A percentile compares a stretch with the other conserved stretches of the same genome.
These are phyloP conservation scores for Microtus pennsylvanicus DNA, from an alignment of 2,113 vertebrate species.

Conservation along the genomic window DNA sequence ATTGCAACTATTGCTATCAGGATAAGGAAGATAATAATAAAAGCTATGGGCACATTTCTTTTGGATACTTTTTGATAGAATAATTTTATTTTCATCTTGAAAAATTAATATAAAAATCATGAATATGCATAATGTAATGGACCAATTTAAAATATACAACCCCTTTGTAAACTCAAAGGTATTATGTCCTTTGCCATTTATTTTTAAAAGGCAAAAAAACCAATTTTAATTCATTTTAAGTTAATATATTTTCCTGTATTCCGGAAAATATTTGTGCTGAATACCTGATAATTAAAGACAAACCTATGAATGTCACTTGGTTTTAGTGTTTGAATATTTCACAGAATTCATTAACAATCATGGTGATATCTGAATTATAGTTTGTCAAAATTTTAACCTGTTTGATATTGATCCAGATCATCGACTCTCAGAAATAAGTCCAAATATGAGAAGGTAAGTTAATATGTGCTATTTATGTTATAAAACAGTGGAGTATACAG, in stretches of 20 bases:
- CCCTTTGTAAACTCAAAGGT: background rate
- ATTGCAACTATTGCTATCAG: slow-evolving; percentile 16
- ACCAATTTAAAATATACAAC: background rate
- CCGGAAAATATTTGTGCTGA: slow-evolving; percentile 2
- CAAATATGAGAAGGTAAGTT: slow-evolving; percentile 76
- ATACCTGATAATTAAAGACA: background rate
- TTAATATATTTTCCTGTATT: slow-evolving; percentile 34
- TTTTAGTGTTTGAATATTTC: background rate
- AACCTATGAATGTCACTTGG: background rate
- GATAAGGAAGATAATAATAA: slow-evolving; percentile 1
- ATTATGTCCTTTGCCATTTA: background rate
- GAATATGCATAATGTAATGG: background rate
- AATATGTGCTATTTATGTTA: slow-evolving; percentile 3
- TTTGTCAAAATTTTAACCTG: slow-evolving; percentile 52
- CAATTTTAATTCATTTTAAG: slow-evolving; percentile 4
- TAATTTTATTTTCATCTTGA: slow-evolving; percentile 50
- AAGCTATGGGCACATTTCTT: background rate
- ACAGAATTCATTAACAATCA: background rate
- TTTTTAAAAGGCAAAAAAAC: background rate
- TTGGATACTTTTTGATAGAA: slow-evolving; percentile 9
- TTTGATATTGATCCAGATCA: slow-evolving; percentile 52
- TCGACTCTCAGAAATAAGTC: slow-evolving; percentile 38
- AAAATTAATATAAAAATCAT: slow-evolving; percentile 1
- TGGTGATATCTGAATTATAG: slow-evolving; percentile 37
- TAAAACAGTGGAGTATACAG: background rate